Evolutionary conservation across 1,140 invertebrate genomes (phyloP).

Genomic region (Dendroctonus ponderosae): DNA sequence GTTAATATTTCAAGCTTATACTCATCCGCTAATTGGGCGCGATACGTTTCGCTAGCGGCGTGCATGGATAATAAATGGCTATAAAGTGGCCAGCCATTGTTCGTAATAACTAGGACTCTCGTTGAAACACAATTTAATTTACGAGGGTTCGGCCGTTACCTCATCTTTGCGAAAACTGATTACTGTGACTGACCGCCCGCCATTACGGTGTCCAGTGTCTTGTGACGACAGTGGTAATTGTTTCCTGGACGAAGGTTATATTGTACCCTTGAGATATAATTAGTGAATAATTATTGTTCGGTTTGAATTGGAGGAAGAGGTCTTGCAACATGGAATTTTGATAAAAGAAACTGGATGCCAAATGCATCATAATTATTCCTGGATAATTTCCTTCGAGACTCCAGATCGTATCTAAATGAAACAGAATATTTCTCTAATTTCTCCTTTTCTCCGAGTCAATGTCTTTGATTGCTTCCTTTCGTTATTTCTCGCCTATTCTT

Average conservation of each 20-base stretch:
- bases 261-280: conserved; percentile 32
- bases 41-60: conserved; percentile 32
- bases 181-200: conserved; percentile 35
- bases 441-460: no score
- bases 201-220: conserved; percentile 35
- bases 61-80: conserved; percentile 33
- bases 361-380: no score
- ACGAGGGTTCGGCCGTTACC: conserved; percentile 29
- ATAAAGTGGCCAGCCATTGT: conserved; percentile 35
- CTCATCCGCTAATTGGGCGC: conserved; percentile 32
- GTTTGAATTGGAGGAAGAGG: conserved; percentile 8
- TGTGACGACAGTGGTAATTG: conserved; percentile 37
- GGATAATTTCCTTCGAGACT: no score
- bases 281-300: conserved; percentile 28
- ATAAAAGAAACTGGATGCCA: no score
- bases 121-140: conserved; percentile 33
- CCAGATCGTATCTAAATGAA: no score
- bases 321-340: no score
- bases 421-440: no score
- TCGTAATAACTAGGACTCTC: conserved; percentile 31
- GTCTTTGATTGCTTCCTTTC: no score
- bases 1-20: conserved; percentile 34
- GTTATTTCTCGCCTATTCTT: no score
- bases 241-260: conserved; percentile 35
- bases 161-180: conserved; percentile 32